phyloP scores from a whole-genome alignment of 2,888 invertebrate species.

The Hybos culiciformis region DNA sequence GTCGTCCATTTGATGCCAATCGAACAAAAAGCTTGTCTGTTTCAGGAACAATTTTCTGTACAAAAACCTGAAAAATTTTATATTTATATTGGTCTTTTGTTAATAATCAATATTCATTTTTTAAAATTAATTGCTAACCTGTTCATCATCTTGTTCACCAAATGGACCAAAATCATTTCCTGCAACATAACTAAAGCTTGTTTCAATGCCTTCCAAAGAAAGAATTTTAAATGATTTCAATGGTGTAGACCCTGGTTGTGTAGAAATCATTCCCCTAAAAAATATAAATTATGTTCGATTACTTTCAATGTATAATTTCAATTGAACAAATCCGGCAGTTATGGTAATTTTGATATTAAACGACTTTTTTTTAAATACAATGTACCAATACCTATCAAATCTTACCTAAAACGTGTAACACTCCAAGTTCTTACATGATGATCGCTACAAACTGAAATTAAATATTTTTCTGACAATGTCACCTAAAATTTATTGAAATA shows the following conservation, averaged over 20 bases:
- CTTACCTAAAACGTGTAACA: constrained; percentile 88
- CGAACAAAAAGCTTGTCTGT: constrained; percentile 90
- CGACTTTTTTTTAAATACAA: too few relatives aligned
- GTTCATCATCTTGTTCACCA: constrained; percentile 96
- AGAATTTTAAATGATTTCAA: constrained; percentile 83
- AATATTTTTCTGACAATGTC: constrained; percentile 85
- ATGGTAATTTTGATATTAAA: too few relatives aligned
- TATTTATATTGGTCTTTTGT: too few relatives aligned
- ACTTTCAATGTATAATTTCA: too few relatives aligned
- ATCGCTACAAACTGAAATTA: constrained; percentile 92
- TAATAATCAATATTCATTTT: too few relatives aligned
- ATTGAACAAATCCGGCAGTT: too few relatives aligned
- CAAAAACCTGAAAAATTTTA: too few relatives aligned
- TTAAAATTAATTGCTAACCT: too few relatives aligned
- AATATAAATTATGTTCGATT: too few relatives aligned
- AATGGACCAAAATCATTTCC: constrained; percentile 76
- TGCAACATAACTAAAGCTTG: constrained; percentile 46
- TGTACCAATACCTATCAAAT: too few relatives aligned
- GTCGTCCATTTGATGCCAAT: constrained; percentile 87
- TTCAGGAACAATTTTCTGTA: constrained; percentile 95
- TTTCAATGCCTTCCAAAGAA: constrained; percentile 46
- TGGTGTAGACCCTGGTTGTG: constrained; percentile 95
- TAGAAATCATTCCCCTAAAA: constrained; percentile 96
- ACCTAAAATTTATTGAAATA: constrained; percentile 43
- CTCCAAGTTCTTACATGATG: constrained; percentile 97